Base-by-base conservation (phyloP, 2,797 vertebrate genomes). In the Nyctalus aviator region DNA sequence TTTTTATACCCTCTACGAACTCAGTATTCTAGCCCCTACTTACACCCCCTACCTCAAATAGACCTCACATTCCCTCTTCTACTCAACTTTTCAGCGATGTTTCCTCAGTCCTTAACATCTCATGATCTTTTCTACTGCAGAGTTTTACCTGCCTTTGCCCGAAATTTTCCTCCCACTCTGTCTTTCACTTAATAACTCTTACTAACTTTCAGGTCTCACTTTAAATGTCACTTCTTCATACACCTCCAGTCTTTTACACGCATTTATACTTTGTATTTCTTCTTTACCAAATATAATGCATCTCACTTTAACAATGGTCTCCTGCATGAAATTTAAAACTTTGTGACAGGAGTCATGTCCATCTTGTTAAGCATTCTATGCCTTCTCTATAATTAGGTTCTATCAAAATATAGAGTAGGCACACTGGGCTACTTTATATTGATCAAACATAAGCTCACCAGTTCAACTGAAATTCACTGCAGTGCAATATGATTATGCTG, bases 171-270 rank as follows among this genome's bases (percentile, higher is more conserved):
- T 93, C 46, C n/a, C 20, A 79, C 69, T 71, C 14, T 90, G 11
- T 78, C 75, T 3, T 92, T 84, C 10, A 8, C 14, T 68, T 62
- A 20, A 6, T 88, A 93, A 91, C 44, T 91, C n/a, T 77, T 87
- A 77, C 41, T 69, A 90, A 76, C 8, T 62, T 37, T 57, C 8
- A n/a, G 23, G 13, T 93, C 27, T 95, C n/a, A 81, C 15, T 13
- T 68, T 55, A 68, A 71, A 57, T 68, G 41, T 44, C 44, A 71
- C 7, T 75, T 84, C 21, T 87, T 87, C 59, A 88, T 37, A 77
- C 32, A 30, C 7, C 8, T 37, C 23, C 32, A 35, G 50, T 69
- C 46, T 96, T 87, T 55, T 62, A 20, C 3, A 78, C 27, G 30
- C 25, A 62, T 1, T 25, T 25, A 1, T n/a, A 59, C 55, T 64